Evolutionary conservation across 2,888 invertebrate species (phyloP), one percentile per base, ranked within the genome.

Genomic region (Drosophila diplacantha): DNA sequence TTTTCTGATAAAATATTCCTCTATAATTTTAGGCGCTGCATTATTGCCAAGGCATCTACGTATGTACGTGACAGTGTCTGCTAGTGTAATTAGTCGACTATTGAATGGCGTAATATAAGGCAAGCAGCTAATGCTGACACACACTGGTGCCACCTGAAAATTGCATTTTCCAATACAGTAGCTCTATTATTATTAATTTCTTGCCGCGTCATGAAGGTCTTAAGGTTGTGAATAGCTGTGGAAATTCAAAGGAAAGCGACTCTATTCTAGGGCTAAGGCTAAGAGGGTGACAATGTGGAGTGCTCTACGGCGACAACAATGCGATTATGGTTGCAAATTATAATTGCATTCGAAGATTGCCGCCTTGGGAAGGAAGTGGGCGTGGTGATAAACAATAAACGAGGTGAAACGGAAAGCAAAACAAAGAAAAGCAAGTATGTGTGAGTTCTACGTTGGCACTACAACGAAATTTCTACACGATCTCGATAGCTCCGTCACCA

Each of bases 371-470:
- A 2, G 41, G 41, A n/a, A 20, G n/a, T 47, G 57, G 57, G 43
- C 35, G 22, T 31, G 59, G 43, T 31, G 43, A 43, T 43, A 44
- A 58, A 60, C 61, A 60, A 60, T 34, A 60, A 61, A 61, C 60
- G 41, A 43, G 62, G 39, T 61, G 47, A 29, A 11, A 26, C n/a
- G 22, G 16, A 16, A 14, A 7, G 44, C 3, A 9, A 44, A 43
- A 43, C 31, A 22, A 22, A 5, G 1, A 16, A 18, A 46, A 46
- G 46, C 47, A 61, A 46, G 7, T 34, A 29, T 47, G 35, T 47
- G 31, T 47, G 22, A 47, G n/a, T 47, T 47, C 22, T 32, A 54
- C 37, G 37, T 37, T 41, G 26, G 20, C 38, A 59, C 59, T 61
- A 61, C 29, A 47, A 58, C 24, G 18, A 18, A 59, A 34, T 47